A percentile compares a stretch with the other conserved stretches of the same genome.
Conservation (phyloP, 1,140 invertebrate genomes). For the Drosophila erecta region DNA sequence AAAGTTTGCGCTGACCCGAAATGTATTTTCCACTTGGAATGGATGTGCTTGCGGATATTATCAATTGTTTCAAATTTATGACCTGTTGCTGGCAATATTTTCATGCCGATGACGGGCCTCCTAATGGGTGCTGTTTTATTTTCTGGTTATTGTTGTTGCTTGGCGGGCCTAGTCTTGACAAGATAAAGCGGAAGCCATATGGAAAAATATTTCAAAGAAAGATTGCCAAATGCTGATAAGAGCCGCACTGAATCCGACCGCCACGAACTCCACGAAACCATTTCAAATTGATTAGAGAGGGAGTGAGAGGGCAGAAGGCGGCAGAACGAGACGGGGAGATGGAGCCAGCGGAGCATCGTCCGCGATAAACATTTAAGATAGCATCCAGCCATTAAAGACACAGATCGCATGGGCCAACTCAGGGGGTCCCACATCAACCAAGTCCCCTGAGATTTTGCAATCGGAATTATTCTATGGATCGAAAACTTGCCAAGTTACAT, state of each 20-base stretch:
- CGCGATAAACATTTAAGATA: slow-evolving; percentile 68
- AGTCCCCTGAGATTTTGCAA: neutral
- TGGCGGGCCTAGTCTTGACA: slow-evolving; percentile 48
- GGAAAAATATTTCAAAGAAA: slow-evolving; percentile 78
- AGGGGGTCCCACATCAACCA: slow-evolving; percentile 9
- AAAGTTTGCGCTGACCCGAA: slow-evolving; percentile 36
- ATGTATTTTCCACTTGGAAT: slow-evolving; percentile 58
- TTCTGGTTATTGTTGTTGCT: slow-evolving; percentile 8
- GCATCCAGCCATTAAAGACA: slow-evolving; percentile 62
- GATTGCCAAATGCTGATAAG: slow-evolving; percentile 78
- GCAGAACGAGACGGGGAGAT: slow-evolving; percentile 2
- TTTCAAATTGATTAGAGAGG: slow-evolving; percentile 78
- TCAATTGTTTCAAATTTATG: slow-evolving; percentile 67
- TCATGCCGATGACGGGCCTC: slow-evolving; percentile 42
- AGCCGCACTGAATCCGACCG: slow-evolving; percentile 51
- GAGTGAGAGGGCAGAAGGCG: slow-evolving; percentile 8
- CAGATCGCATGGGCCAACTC: slow-evolving; percentile 31
- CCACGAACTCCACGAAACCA: slow-evolving; percentile 66
- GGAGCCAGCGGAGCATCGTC: slow-evolving; percentile 32
- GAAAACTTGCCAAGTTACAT: neutral
- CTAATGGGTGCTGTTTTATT: slow-evolving; percentile 11
- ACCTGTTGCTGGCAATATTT: slow-evolving; percentile 36
- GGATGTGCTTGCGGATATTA: slow-evolving; percentile 36
- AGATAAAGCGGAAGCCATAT: slow-evolving; percentile 73
- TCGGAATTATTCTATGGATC: too few species aligned